These are phyloP conservation scores for Liolophura sinensis DNA, from an alignment of 1,140 invertebrate genomes.

Conservation along the genomic window DNA sequence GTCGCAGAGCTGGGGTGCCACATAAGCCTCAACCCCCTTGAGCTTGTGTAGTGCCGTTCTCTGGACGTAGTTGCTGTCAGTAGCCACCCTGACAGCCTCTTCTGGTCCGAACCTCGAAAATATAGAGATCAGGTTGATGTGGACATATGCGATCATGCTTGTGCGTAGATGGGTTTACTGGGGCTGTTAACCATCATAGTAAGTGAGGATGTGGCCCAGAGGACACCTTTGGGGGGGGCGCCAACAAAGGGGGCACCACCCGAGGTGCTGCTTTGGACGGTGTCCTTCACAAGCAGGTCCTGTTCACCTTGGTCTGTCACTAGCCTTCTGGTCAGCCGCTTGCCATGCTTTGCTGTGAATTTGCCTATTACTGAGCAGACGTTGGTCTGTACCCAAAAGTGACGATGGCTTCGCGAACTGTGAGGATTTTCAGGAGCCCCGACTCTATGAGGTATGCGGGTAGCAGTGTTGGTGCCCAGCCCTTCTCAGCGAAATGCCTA, in stretches of 20 bases:
- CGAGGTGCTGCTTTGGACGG: constrained; percentile 8
- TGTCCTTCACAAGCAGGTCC: constrained; percentile 11
- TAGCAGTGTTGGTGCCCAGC: no score
- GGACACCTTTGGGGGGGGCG: constrained; percentile 15
- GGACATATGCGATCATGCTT: constrained; percentile 15
- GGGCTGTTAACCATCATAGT: constrained; percentile 8
- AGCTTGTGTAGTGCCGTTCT: constrained; percentile 16
- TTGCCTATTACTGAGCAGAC: constrained; percentile 13
- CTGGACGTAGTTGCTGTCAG: constrained; percentile 11
- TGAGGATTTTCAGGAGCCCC: no score
- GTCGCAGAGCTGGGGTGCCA: no score
- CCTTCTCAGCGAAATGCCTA: no score
- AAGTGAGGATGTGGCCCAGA: constrained; percentile 14
- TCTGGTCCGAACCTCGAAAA: constrained; percentile 5
- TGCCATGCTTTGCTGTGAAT: constrained; percentile 11
- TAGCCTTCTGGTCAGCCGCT: constrained; percentile 6
- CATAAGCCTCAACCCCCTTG: constrained; percentile 1
- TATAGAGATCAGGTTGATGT: constrained; percentile 18
- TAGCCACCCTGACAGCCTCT: constrained; percentile 13
- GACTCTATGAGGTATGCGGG: no score
- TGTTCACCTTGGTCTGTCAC: constrained; percentile 16
- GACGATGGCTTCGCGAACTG: no score
- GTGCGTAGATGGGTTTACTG: constrained; percentile 11
- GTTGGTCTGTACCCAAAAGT: not conserved
- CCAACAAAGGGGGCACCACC: no score